Base-by-base conservation (phyloP, 1,140 invertebrate genomes). In the Brachionus asplanchnoidis region DNA sequence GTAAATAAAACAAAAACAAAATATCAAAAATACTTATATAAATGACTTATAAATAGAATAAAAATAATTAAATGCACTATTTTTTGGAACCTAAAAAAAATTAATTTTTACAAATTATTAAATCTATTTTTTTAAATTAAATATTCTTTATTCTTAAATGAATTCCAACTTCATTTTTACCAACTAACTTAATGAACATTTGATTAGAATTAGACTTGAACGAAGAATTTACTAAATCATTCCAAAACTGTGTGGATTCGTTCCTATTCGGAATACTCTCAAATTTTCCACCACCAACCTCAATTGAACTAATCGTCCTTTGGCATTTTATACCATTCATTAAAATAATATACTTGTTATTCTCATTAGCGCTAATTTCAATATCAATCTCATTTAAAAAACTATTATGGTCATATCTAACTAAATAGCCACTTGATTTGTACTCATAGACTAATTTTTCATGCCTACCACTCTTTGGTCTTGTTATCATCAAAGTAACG, bases 351-450 rank as follows among this genome's bases (percentile, higher is more conserved):
- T 32, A 79, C 50, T 79, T 79, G 14, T 53, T 53, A 9, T 79
- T 79, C 53, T 79, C 77, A 60, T 53, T 53, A 5, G 77, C 77
- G 20, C 77, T 79, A 23, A 79, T 53, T 53, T 60, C 53, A 79
- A 79, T 79, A 28, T 79, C 77, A 36, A 79, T 26, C 17, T 50
- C 23, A 17, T 79, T 53, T 17, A 53, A 36, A 40, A 53, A 17
- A 36, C 12, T 53, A 23, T 79, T 17, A 20, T 50, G 17, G 17
- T 53, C 14, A 60, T 79, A 79, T 17, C 6, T 53, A 12, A 60
- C 77, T 20, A 32, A 23, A 60, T 60, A 79, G 8, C 77, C 77
- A 60, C 53, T 79, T 32, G 46, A 53, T 26, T 79, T 60, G 44
- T 53, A 79, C 17, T 79, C 46, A 50, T 79, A 36, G 17, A 79